phyloP scores from a whole-genome alignment of 2,797 vertebrate genomes.

The Chelmon rostratus region DNA sequence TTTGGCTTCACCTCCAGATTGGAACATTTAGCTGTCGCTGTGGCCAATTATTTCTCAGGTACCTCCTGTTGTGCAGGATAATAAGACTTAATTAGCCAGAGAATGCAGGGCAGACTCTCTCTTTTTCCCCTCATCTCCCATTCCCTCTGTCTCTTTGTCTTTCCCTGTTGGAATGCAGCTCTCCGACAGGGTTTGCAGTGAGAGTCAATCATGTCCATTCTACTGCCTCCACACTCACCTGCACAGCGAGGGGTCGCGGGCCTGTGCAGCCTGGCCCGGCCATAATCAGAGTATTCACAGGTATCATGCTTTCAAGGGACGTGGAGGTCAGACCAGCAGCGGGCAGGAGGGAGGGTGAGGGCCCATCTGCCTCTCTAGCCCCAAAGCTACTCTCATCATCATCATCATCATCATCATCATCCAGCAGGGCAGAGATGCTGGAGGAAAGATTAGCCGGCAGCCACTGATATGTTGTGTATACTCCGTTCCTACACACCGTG shows the following conservation, averaged over 20 bases:
- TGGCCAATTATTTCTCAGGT: constrained; percentile 88
- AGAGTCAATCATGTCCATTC: constrained; percentile 84
- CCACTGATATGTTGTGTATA: constrained; percentile 36
- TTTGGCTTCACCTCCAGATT: constrained; percentile 85
- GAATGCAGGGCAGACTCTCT: constrained; percentile 59
- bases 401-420: constrained; percentile 38
- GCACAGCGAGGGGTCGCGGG: constrained; percentile 71
- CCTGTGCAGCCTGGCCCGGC: constrained; percentile 59
- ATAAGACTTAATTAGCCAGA: constrained; percentile 87
- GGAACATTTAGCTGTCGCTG: constrained; percentile 85
- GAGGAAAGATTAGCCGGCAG: constrained; percentile 51
- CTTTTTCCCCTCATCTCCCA: constrained; percentile 49
- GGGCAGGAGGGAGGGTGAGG: constrained; percentile 47
- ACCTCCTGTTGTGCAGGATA: constrained; percentile 85
- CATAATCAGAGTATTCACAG: constrained; percentile 78
- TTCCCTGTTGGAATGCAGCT: constrained; percentile 64
- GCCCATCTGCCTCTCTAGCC: constrained; percentile 76
- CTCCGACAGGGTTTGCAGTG: constrained; percentile 59
- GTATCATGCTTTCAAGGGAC: constrained; percentile 76
- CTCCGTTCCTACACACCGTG: constrained; percentile 28
- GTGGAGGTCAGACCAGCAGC: constrained; percentile 63
- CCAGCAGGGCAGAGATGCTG: constrained; percentile 52
- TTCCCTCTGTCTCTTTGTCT: constrained; percentile 60
- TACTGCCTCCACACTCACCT: constrained; percentile 71
- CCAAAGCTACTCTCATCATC: constrained; percentile 59